Percentiles rank a stretch among this genome's conserved stretches.
These are phyloP conservation scores for Hirtodrosophila trivittata DNA, from an alignment of 2,888 invertebrate genomes.

Conservation along the genomic window DNA sequence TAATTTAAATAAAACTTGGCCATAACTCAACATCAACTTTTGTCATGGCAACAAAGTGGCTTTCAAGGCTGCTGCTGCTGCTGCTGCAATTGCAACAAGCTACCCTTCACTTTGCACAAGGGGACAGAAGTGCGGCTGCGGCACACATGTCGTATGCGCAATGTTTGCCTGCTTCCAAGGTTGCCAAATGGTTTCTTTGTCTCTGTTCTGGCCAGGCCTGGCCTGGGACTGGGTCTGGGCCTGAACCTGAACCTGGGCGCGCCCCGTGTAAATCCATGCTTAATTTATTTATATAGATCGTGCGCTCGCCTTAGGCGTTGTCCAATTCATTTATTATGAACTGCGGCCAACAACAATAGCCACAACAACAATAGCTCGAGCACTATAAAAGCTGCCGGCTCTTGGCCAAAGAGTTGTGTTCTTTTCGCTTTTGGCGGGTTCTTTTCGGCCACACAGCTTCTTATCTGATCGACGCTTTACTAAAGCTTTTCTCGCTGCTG, in stretches of 20 bases:
- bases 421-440: constrained; percentile 41
- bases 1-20: constrained; percentile 74
- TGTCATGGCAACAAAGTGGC: constrained; percentile 48
- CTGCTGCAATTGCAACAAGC: constrained; percentile 62
- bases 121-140: constrained; percentile 4
- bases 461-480: constrained; percentile 76
- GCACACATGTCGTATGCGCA: constrained; percentile 44
- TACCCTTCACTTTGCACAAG: constrained; percentile 5
- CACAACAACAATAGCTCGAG: constrained; percentile 13
- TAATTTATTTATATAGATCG: constrained; percentile 78
- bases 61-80: constrained; percentile 69
- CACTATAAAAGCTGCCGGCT: constrained; percentile 14
- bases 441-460: constrained; percentile 55
- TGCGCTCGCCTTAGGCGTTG: constrained; percentile 75
- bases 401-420: neutral
- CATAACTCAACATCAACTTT: constrained; percentile 66
- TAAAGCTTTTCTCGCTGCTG: constrained; percentile 69
- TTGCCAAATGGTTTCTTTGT: constrained; percentile 70
- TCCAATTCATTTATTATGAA: constrained; percentile 68
- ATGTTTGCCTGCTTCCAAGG: constrained; percentile 57
- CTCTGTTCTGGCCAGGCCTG: constrained; percentile 30
- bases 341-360: constrained; percentile 25
- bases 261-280: constrained; percentile 62
- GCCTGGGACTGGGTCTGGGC: constrained; percentile 18
- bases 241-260: constrained; percentile 48